These are phyloP conservation scores for Oncorhynchus keta DNA, from an alignment of 2,113 vertebrate species.

Conservation along the genomic window DNA sequence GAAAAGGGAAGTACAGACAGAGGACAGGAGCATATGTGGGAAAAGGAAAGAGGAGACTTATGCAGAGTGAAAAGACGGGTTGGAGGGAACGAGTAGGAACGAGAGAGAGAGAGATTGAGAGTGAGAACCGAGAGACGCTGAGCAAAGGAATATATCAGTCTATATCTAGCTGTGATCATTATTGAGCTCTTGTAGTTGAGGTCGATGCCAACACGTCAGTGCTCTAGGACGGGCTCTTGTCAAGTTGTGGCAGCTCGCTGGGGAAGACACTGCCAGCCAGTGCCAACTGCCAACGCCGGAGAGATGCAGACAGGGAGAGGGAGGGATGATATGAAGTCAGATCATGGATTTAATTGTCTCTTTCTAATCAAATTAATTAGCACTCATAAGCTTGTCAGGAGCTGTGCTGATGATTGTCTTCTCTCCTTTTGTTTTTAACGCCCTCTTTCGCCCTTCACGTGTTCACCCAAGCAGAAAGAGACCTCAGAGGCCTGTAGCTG, in stretches of 20 bases:
- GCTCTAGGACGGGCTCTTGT: slow-evolving; percentile 19
- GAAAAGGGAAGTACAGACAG: slow-evolving; percentile 44
- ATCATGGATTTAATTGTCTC: slow-evolving; percentile 64
- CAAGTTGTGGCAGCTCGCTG: slow-evolving; percentile 38
- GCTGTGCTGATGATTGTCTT: slow-evolving; percentile 17
- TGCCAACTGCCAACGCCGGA: slow-evolving; percentile 20
- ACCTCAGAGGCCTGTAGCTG: slow-evolving; percentile 2
- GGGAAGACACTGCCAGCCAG: slow-evolving; percentile 28
- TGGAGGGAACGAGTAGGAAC: slow-evolving; percentile 14
- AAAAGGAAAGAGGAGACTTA: slow-evolving; percentile 41
- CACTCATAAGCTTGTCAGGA: slow-evolving; percentile 56
- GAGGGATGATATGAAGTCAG: slow-evolving; percentile 54
- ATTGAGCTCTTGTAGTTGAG: not conserved
- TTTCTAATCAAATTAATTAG: slow-evolving; percentile 74
- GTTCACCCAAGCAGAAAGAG: slow-evolving; percentile 7
- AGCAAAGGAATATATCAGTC: not conserved
- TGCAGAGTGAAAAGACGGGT: slow-evolving; percentile 22
- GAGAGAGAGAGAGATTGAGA: slow-evolving; percentile 8
- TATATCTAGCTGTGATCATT: not conserved
- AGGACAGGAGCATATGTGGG: slow-evolving; percentile 46
- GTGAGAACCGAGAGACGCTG: not conserved
- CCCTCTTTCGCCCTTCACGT: slow-evolving; percentile 22
- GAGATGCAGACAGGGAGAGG: slow-evolving; percentile 14
- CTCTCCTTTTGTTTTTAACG: slow-evolving; percentile 14
- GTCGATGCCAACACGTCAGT: not conserved